Evolutionary conservation across 2,888 invertebrate genomes (phyloP).

Genomic region (Andricus curvator): DNA sequence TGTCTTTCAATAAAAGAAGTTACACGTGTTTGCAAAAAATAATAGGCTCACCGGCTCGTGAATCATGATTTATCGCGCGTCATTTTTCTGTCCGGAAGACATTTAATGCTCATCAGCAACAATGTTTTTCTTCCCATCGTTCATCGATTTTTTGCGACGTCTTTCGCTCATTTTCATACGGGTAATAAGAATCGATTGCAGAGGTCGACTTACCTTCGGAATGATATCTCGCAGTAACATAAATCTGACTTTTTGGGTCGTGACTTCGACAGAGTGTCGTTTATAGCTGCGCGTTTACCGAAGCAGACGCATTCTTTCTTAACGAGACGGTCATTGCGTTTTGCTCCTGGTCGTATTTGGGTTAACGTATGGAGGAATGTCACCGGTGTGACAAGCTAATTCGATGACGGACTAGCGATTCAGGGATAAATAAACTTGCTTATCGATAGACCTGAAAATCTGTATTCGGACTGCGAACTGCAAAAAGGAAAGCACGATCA

Average conservation of each 20-base stretch:
- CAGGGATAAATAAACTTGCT: slow-evolving; percentile 26
- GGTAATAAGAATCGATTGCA: not conserved
- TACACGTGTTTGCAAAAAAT: slow-evolving; percentile 11
- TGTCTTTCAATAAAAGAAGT: slow-evolving; percentile 4
- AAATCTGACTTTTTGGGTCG: slow-evolving; percentile 52
- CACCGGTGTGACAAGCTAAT: slow-evolving; percentile 68
- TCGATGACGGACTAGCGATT: slow-evolving; percentile 51
- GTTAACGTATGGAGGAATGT: slow-evolving; percentile 75
- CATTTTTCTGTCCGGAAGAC: not conserved
- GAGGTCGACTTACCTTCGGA: not conserved
- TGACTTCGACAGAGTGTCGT: slow-evolving; percentile 29
- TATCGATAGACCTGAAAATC: slow-evolving; percentile 30
- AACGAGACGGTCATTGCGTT: slow-evolving; percentile 67
- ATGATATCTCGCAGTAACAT: slow-evolving; percentile 39
- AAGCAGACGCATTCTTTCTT: slow-evolving; percentile 68
- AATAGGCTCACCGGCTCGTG: not conserved
- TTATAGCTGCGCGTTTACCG: slow-evolving; percentile 54
- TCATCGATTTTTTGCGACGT: not conserved
- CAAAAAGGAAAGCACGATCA: slow-evolving; percentile 17
- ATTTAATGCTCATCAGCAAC: slow-evolving; percentile 6
- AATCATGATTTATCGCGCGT: not conserved
- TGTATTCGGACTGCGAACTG: slow-evolving; percentile 1
- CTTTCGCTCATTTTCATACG: not conserved
- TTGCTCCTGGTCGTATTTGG: slow-evolving; percentile 69
- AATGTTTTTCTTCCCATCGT: not conserved